These are phyloP conservation scores for Sorex araneus DNA, from an alignment of 2,113 vertebrate species.

Conservation along the genomic window DNA sequence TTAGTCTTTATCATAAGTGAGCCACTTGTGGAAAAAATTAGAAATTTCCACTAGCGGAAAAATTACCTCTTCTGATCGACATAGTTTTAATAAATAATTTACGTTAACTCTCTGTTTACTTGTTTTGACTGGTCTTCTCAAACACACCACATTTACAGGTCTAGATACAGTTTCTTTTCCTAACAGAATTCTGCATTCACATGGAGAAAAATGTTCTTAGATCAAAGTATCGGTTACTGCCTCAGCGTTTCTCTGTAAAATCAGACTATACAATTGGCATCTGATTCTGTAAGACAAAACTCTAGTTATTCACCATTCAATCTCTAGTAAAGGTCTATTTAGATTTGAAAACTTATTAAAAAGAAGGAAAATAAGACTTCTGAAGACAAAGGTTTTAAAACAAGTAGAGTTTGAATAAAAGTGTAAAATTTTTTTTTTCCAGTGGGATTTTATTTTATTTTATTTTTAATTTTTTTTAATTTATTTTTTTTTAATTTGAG, in stretches of 20 bases:
- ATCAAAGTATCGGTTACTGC: slow-evolving; percentile 68
- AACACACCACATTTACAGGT: slow-evolving; percentile 54
- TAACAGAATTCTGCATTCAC: slow-evolving; percentile 61
- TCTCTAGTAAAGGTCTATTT: slow-evolving; percentile 16
- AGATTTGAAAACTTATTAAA: slow-evolving; percentile 18
- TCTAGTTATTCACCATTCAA: slow-evolving; percentile 58
- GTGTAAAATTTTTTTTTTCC: not conserved
- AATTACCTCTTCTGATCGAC: slow-evolving; percentile 80
- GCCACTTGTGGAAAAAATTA: slow-evolving; percentile 79
- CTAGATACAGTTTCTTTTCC: slow-evolving; percentile 67
- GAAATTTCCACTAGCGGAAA: slow-evolving; percentile 77
- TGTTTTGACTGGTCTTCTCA: slow-evolving; percentile 77
- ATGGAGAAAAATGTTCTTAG: slow-evolving; percentile 78
- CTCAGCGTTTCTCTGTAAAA: slow-evolving; percentile 73
- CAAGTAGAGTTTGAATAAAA: not conserved
- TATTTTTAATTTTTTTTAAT: too few species aligned
- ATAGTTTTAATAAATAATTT: slow-evolving; percentile 84
- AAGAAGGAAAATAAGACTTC: slow-evolving; percentile 33
- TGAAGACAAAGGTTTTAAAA: slow-evolving; percentile 38
- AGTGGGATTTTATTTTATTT: too few species aligned
- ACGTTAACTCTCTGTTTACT: slow-evolving; percentile 81
- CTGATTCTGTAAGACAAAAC: slow-evolving; percentile 61
- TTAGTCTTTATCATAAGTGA: slow-evolving; percentile 74
- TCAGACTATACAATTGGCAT: slow-evolving; percentile 70
- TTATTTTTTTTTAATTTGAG: too few species aligned